Percentiles rank a stretch among this genome's conserved stretches.
phyloP scores from a whole-genome alignment of 1,140 invertebrate species.

The Maconellicoccus hirsutus region DNA sequence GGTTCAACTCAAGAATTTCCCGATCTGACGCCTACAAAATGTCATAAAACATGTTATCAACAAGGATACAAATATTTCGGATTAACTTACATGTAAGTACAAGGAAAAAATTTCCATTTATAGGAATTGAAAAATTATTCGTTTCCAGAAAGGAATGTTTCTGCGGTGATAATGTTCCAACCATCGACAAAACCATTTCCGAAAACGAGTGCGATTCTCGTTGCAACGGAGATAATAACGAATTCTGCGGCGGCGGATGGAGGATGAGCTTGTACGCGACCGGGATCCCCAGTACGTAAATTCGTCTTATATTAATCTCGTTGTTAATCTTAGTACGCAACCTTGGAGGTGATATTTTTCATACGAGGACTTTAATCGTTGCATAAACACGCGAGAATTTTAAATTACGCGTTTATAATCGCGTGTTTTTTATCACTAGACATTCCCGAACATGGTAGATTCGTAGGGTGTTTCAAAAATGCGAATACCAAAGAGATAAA shows the following conservation, averaged over 20 bases:
- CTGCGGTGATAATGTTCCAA: slow-evolving; percentile 23
- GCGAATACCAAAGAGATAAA: neutral
- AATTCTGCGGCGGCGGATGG: slow-evolving; percentile 28
- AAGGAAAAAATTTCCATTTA: too few species aligned
- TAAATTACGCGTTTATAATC: too few species aligned
- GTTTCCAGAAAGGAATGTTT: slow-evolving; percentile 29
- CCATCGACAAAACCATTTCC: neutral
- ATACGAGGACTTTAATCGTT: too few species aligned
- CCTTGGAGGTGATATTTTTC: too few species aligned
- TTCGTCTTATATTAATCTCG: neutral
- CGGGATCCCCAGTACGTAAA: slow-evolving; percentile 21
- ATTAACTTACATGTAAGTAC: slow-evolving; percentile 2
- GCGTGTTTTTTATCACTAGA: neutral
- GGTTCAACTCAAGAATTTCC: neutral
- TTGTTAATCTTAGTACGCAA: too few species aligned
- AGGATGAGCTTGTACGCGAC: slow-evolving; percentile 29
- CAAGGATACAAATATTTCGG: neutral
- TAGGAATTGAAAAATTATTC: too few species aligned
- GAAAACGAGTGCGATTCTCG: slow-evolving; percentile 27
- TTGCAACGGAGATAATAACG: slow-evolving; percentile 27
- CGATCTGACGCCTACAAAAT: neutral
- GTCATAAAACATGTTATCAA: neutral
- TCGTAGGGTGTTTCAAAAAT: slow-evolving; percentile 6
- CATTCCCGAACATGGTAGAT: neutral
- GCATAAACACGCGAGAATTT: too few species aligned